Conservation (phyloP, 2,888 invertebrate species). For the Diarsia rubi region DNA sequence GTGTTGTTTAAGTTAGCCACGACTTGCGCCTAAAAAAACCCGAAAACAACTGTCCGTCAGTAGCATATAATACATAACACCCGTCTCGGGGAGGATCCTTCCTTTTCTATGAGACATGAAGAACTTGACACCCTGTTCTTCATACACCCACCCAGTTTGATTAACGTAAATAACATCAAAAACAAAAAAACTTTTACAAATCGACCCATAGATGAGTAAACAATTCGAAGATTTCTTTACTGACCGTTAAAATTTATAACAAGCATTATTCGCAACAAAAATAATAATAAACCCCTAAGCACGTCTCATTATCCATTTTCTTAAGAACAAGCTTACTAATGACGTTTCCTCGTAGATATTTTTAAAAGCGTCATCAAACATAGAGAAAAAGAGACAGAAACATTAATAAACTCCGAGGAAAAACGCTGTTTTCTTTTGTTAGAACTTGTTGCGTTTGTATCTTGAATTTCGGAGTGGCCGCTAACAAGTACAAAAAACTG, state of each 20-base stretch:
- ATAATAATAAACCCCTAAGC: slow-evolving; percentile 55
- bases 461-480: slow-evolving; percentile 66
- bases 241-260: slow-evolving; percentile 49
- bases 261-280: slow-evolving; percentile 47
- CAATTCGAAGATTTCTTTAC: slow-evolving; percentile 28
- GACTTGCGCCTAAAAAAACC: too few species aligned
- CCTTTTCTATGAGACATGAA: too few species aligned
- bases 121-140: too few species aligned
- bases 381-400: slow-evolving; percentile 66
- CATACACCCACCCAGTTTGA: too few species aligned
- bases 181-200: slow-evolving; percentile 16
- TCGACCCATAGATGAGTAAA: slow-evolving; percentile 27
- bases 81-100: too few species aligned
- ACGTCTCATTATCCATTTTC: slow-evolving; percentile 60
- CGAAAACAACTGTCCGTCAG: too few species aligned
- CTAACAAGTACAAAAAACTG: slow-evolving; percentile 40
- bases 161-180: not conserved
- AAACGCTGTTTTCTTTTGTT: slow-evolving; percentile 73
- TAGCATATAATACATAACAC: too few species aligned
- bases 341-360: slow-evolving; percentile 57
- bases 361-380: slow-evolving; percentile 59
- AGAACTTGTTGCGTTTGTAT: slow-evolving; percentile 81
- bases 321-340: slow-evolving; percentile 51
- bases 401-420: slow-evolving; percentile 75
- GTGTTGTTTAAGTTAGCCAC: too few species aligned